These are phyloP conservation scores for Grus americana DNA, from an alignment of 2,113 vertebrate species.

Conservation along the genomic window DNA sequence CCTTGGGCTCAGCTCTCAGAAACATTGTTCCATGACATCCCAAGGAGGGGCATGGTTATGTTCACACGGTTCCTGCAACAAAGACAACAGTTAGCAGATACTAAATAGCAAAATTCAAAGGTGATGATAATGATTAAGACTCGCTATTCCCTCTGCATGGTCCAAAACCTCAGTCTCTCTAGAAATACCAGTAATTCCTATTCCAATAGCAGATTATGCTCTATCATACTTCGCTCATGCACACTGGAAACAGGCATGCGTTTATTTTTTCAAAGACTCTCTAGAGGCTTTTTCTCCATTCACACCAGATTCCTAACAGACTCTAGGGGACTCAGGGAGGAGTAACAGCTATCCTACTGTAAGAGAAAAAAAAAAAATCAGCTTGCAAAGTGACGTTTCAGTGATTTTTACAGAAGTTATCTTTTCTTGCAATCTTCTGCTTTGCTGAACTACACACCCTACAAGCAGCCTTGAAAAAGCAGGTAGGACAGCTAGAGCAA, in stretches of 20 bases:
- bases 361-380: background rate
- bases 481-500: background rate
- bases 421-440: background rate
- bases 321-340: background rate
- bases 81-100: background rate
- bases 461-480: background rate
- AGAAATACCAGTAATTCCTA: background rate
- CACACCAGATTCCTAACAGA: background rate
- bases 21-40: background rate
- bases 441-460: background rate
- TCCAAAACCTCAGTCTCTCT: background rate
- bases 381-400: background rate
- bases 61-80: background rate
- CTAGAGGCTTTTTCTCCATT: background rate
- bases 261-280: background rate
- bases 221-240: background rate
- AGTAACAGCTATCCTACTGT: background rate
- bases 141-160: background rate
- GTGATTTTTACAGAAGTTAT: background rate
- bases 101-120: background rate
- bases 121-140: background rate
- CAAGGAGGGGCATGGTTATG: rapidly evolving
- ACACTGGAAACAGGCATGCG: rapidly evolving
- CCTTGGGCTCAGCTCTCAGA: background rate
- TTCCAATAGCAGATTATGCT: background rate